Percentiles rank a stretch among this genome's conserved stretches.
Evolutionary conservation across 2,888 invertebrate genomes (phyloP).

Genomic region (Sthenelais limicola): DNA sequence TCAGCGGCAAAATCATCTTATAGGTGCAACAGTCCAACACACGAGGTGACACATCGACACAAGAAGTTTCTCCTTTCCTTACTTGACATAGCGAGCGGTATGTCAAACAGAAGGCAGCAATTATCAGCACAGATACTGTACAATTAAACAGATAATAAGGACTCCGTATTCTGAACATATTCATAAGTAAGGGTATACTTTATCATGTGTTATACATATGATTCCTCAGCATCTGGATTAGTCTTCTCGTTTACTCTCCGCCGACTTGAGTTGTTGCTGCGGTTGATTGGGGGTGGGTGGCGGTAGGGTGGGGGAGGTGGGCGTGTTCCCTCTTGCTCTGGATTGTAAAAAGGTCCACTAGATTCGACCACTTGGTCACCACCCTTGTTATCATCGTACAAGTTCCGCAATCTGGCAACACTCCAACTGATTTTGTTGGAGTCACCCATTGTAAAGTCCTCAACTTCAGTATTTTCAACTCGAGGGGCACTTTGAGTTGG

Average conservation of each 20-base stretch:
- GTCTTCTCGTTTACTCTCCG: slow-evolving; percentile 19
- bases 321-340: slow-evolving; percentile 10
- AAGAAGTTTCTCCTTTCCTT: too few relatives aligned
- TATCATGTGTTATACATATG: slow-evolving; percentile 25
- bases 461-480: not conserved
- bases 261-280: slow-evolving; percentile 2
- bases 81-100: too few relatives aligned
- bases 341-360: slow-evolving; percentile 10
- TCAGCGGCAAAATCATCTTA: too few relatives aligned
- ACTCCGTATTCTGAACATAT: too few relatives aligned
- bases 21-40: too few relatives aligned
- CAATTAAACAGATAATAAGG: too few relatives aligned
- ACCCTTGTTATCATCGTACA: slow-evolving; percentile 42
- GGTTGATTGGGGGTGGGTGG: slow-evolving; percentile 25
- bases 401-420: slow-evolving; percentile 43
- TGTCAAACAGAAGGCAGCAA: too few relatives aligned
- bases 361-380: not conserved
- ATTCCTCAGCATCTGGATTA: slow-evolving; percentile 30
- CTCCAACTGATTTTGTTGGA: slow-evolving; percentile 44
- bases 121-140: too few relatives aligned
- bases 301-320: slow-evolving; percentile 36
- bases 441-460: slow-evolving; percentile 26
- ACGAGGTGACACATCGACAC: too few relatives aligned
- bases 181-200: too few relatives aligned
- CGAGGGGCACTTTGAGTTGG: not conserved